Evolutionary conservation across 2,113 vertebrate genomes (phyloP), one percentile per base, ranked within the genome.

Genomic region (Mystacornis crossleyi): DNA sequence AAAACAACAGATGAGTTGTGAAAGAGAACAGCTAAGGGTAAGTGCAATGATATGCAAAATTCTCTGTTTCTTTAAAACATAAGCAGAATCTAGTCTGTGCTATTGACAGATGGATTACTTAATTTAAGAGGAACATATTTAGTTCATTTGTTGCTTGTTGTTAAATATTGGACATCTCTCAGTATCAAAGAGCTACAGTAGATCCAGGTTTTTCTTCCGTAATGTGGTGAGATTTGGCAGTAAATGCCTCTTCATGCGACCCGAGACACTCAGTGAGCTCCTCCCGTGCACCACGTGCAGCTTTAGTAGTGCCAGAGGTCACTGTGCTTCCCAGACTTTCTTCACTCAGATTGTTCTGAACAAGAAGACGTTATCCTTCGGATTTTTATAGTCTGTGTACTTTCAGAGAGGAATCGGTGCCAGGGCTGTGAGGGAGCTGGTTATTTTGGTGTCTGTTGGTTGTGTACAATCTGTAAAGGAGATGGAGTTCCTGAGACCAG

Each of bases 1-100:
- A 95, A 98, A 98, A 93, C 98, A 98, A 96, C 98, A 98, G 98
- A 99, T 99, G 99, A 99, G 97, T 98, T 98, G 98, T 98, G 98
- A 98, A 97, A 97, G 97, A 95, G 98, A 98, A 85, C 98, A 98
- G 75, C 98, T 98, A 97, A 98, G 98, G 98, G 99, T 99, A 98
- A 98, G 99, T 98, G 84, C 61, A 74, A 26, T 51, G 34, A 72
- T 81, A 54, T 42, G 10, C 65, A 90, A 87, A 66, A 79, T 31
- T 10, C 83, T 95, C 42, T 38, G 29, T 96, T 65, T 91, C 25
- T 8, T 82, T 94, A 58, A 94, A 73, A 42, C 8, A 61, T 81
- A 91, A 90, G 71, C 86, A 95, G 67, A 96, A 65, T 89, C 20
- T 81, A 88, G 43, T 78, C 89, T 93, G 23, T 92, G 77, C 42